Evolutionary conservation across 2,888 invertebrate genomes (phyloP).

Genomic region (Scaptodrosophila latifasciaeformis): DNA sequence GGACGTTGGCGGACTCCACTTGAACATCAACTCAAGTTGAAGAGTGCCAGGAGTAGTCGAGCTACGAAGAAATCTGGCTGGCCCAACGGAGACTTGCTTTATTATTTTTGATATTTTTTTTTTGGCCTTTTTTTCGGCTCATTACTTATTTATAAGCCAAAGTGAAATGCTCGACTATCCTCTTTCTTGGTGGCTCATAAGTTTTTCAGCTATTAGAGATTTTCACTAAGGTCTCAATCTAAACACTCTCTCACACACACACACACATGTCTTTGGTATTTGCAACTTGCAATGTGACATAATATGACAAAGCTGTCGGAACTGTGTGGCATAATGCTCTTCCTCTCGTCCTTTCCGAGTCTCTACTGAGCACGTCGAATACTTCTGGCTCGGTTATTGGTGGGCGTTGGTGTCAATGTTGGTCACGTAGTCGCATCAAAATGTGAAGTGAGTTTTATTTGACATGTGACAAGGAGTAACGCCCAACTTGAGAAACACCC

Average conservation of each 20-base stretch:
- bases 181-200: too few relatives aligned
- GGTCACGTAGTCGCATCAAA: background rate
- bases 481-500: background rate
- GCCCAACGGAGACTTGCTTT: slow-evolving; percentile 1
- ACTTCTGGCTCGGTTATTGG: slow-evolving; percentile 4
- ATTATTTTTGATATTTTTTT: background rate
- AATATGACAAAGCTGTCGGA: slow-evolving; percentile 40
- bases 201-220: too few relatives aligned
- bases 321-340: background rate
- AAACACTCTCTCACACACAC: too few relatives aligned
- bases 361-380: background rate
- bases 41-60: too few relatives aligned
- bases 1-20: too few relatives aligned
- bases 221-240: too few relatives aligned
- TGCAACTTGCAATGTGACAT: slow-evolving; percentile 29
- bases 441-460: slow-evolving; percentile 21
- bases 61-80: slow-evolving; percentile 9
- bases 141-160: slow-evolving; percentile 22
- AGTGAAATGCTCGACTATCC: too few relatives aligned
- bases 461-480: slow-evolving; percentile 17
- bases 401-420: too few relatives aligned
- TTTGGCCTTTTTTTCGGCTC: slow-evolving; percentile 13
- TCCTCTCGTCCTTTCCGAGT: too few relatives aligned
- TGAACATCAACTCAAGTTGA: too few relatives aligned
- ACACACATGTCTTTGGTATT: too few relatives aligned